phyloP scores from a whole-genome alignment of 2,113 vertebrate species.

The Plecotus auritus region DNA sequence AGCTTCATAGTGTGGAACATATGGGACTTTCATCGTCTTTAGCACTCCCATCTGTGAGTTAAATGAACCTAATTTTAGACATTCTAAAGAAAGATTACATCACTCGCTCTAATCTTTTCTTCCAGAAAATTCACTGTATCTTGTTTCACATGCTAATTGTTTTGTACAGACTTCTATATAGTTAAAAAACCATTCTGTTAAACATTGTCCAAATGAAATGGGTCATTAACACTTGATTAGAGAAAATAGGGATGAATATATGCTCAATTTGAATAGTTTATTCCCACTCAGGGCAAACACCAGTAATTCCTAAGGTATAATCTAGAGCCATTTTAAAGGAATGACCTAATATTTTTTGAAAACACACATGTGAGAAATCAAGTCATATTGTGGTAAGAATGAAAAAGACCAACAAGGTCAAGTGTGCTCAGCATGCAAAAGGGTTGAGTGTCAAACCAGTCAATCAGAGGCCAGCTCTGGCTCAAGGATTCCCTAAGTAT shows the following conservation, averaged over 20 bases:
- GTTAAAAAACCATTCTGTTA: background rate
- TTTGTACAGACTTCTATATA: background rate
- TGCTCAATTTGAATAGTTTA: background rate
- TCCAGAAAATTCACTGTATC: slow-evolving; percentile 39
- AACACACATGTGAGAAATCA: background rate
- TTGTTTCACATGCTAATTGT: background rate
- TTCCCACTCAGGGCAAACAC: background rate
- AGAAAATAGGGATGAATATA: background rate
- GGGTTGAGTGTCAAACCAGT: background rate
- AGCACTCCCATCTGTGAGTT: slow-evolving; percentile 64
- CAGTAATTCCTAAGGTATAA: background rate
- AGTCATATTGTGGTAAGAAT: background rate
- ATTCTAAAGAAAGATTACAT: slow-evolving; percentile 51
- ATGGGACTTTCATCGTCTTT: slow-evolving; percentile 41
- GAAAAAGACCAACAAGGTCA: background rate
- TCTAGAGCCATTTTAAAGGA: background rate
- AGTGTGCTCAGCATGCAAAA: background rate
- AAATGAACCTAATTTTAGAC: slow-evolving; percentile 58
- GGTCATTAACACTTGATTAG: background rate
- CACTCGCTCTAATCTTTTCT: slow-evolving; percentile 29
- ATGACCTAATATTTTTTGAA: background rate
- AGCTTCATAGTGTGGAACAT: slow-evolving; percentile 59
- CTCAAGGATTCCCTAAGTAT: background rate
- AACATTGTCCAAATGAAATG: background rate
- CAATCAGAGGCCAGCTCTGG: background rate